Percentiles rank a stretch among this genome's conserved stretches.
Evolutionary conservation across 2,113 vertebrate species (phyloP).

Genomic region (Mormoops blainvillei): DNA sequence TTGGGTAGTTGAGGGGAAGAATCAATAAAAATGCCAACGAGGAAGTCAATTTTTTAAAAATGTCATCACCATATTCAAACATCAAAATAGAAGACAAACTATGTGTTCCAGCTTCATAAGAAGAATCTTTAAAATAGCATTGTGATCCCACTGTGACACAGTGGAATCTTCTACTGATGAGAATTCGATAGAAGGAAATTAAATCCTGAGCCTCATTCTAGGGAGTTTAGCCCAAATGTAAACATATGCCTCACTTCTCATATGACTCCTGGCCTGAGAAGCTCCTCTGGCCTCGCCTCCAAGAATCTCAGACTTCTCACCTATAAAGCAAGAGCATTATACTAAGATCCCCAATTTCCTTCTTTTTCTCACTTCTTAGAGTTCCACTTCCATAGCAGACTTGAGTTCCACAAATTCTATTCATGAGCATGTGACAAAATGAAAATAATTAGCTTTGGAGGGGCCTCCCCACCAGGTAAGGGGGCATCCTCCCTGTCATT

Average conservation of each 20-base stretch:
- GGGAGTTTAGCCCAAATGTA: background rate
- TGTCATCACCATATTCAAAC: background rate
- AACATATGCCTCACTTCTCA: background rate
- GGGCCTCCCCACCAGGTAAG: background rate
- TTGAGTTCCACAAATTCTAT: background rate
- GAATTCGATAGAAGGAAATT: background rate
- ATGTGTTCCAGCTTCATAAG: background rate
- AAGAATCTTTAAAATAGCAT: background rate
- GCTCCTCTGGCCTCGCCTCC: background rate
- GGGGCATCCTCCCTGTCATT: background rate
- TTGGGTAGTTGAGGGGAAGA: background rate
- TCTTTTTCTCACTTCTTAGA: background rate
- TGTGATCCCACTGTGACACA: background rate
- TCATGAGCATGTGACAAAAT: background rate
- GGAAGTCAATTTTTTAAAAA: background rate
- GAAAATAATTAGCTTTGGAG: background rate
- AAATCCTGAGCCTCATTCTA: background rate
- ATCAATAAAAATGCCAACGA: slow-evolving; percentile 33
- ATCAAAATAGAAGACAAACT: slow-evolving; percentile 7
- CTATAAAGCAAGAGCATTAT: background rate
- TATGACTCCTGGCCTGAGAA: background rate
- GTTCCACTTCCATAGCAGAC: background rate
- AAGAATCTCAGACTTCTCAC: background rate
- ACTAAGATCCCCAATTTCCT: background rate
- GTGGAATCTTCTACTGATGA: background rate